A percentile compares a stretch with the other conserved stretches of the same genome.
Evolutionary conservation across 2,113 vertebrate genomes (phyloP).

Genomic region (Myrmecophaga tridactyla): DNA sequence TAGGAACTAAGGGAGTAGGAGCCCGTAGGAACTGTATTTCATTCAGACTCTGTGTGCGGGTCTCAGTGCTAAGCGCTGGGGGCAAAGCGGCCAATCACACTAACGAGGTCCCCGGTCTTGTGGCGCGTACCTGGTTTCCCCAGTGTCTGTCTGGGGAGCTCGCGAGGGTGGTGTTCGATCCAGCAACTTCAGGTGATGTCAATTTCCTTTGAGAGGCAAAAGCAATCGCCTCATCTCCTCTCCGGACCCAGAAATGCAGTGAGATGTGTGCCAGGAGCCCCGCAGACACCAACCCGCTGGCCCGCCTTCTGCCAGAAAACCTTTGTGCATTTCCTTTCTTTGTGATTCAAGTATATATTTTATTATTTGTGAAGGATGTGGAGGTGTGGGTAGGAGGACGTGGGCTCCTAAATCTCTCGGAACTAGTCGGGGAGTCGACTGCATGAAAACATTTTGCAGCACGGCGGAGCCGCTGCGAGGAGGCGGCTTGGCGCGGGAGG

Average conservation of each 20-base stretch:
- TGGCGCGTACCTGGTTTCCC: neutral
- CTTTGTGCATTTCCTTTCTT: neutral
- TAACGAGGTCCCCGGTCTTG: neutral
- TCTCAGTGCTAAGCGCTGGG: neutral
- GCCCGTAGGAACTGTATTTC: neutral
- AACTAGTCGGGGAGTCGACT: neutral
- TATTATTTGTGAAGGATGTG: neutral
- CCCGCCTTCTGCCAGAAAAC: neutral
- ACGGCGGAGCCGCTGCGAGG: neutral
- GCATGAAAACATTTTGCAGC: neutral
- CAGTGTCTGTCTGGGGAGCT: neutral
- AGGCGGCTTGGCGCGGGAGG: neutral
- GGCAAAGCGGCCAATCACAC: neutral
- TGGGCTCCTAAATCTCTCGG: neutral
- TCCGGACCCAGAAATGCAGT: neutral
- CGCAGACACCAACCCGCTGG: neutral
- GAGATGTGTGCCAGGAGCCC: neutral
- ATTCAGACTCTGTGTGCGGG: neutral
- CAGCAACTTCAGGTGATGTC: slow-evolving; percentile 27
- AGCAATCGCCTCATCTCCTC: neutral
- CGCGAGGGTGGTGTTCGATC: neutral
- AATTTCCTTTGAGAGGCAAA: neutral
- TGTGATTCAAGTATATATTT: neutral
- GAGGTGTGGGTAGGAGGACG: neutral
- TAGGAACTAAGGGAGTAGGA: neutral